Base-by-base conservation (phyloP, 2,113 vertebrate species). In the Halcyon malimbica region DNA sequence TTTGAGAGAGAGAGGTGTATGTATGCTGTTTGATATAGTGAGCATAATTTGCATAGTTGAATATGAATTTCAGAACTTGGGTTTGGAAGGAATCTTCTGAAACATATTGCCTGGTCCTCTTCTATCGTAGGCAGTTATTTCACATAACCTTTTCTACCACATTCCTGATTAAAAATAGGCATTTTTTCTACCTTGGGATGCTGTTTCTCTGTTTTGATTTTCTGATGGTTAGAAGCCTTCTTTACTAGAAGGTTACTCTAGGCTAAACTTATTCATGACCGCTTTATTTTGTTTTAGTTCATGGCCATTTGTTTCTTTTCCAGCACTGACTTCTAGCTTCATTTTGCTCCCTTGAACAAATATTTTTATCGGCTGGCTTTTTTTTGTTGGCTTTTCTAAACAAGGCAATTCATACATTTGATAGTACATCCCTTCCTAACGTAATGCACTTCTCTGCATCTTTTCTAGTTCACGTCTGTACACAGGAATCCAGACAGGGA, bases 121-220 rank as follows among this genome's bases (percentile, higher is more conserved):
- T 86, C 68, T 89, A 37, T 78, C 42, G 24, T 20, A 92, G 64
- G 48, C 77, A 92, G 31, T 89, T 83, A 91, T 94, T 77, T 95
- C 69, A 51, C 11, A 29, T 56, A 78, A 71, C 31, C 51, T 84
- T 91, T 86, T 73, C 12, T 44, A 67, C 39, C 17, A 8, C 20
- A n/a, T 77, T 94, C 26, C 37, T 87, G 44, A 42, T 75, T 68
- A 60, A 80, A 85, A 64, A n/a, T 28, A 68, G 33, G 10, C 5
- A 3, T 50, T 53, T 29, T 16, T 51, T 57, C 48, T 83, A 13
- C 46, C 17, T 68, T 39, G 42, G 31, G 14, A 13, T 82, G 35
- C 29, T 44, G 13, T 60, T 83, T 44, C 35, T 75, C 26, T 64
- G 48, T 48, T 82, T 67, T 44, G 17, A 20, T 62, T 87, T 39